These are phyloP conservation scores for Ambastaia sidthimunki DNA, from an alignment of 2,797 vertebrate genomes.

Conservation along the genomic window DNA sequence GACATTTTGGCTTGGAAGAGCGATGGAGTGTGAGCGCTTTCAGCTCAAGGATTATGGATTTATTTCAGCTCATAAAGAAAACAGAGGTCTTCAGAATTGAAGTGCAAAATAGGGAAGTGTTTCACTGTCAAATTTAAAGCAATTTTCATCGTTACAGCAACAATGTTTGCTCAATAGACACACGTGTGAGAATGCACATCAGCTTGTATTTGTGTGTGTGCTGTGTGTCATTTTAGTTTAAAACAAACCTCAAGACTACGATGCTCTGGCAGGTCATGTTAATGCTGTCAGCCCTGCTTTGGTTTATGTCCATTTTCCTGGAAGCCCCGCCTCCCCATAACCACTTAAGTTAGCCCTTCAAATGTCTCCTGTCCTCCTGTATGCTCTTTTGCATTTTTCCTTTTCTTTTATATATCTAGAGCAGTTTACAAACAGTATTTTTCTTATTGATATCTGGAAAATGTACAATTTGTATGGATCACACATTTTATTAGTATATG, in stretches of 20 bases:
- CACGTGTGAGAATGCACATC: conserved; percentile 63
- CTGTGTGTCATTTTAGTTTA: conserved; percentile 25
- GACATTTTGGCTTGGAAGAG: conserved; percentile 18
- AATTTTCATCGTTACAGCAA: conserved; percentile 1
- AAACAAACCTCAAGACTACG: conserved; percentile 41
- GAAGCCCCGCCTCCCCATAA: conserved; percentile 55
- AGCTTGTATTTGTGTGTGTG: conserved; percentile 12
- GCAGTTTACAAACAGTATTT: no score
- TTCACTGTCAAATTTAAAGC: conserved; percentile 15
- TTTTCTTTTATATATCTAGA: conserved; percentile 1
- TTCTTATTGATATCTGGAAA: background rate
- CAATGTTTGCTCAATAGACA: background rate
- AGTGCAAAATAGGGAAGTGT: conserved; percentile 1
- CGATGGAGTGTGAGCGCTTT: conserved; percentile 5
- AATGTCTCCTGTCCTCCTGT: conserved; percentile 41
- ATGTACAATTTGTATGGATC: background rate
- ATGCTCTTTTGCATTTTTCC: background rate
- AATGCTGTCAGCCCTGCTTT: conserved; percentile 60
- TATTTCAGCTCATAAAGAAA: conserved; percentile 8
- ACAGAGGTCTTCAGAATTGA: conserved; percentile 4
- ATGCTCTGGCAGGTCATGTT: conserved; percentile 59
- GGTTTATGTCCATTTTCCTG: conserved; percentile 61
- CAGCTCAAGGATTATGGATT: background rate
- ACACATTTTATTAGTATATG: background rate
- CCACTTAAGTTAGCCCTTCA: conserved; percentile 55